Evolutionary conservation across 2,888 invertebrate genomes (phyloP), one percentile per base, ranked within the genome.

Genomic region (Trileptium ribeirensis): DNA sequence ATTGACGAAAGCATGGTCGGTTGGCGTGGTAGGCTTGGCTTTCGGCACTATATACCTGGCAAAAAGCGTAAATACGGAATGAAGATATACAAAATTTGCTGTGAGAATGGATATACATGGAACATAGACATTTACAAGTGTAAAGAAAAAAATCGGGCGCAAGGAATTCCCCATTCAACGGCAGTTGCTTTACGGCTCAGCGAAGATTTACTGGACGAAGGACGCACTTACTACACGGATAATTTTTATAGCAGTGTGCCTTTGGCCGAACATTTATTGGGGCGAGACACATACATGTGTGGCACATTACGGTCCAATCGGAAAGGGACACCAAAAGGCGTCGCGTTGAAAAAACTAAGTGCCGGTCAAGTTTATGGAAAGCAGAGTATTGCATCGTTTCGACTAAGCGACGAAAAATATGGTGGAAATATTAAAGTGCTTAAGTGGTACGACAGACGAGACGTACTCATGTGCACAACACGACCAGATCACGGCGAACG

Each of bases 331-430:
- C 87, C 88, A 67, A 85, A 85, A 80, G 82, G 83, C 79, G 87
- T 89, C 24, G 82, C 86, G 29, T 84, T 84, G 74, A 83, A 84
- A 38, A 88, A 88, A 85, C 83, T 88, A 38, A 82, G 87, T 84
- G 83, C 75, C 74, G 85, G 84, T 74, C 85, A 87, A 79, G 79
- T 83, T 70, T 83, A 83, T 64, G 85, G 83, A 15, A 84, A 80
- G 81, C 87, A 88, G 79, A 88, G 86, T 83, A 84, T 85, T 79
- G 81, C n/a, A n/a, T n/a, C n/a, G n/a, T n/a, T n/a, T n/a, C n/a
- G n/a, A n/a, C n/a, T n/a, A n/a, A n/a, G n/a, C n/a, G n/a, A n/a
- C n/a, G n/a, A n/a, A n/a, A n/a, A n/a, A n/a, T n/a, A n/a, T n/a
- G n/a, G n/a, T n/a, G n/a, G n/a, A n/a, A n/a, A n/a, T n/a, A n/a